Conservation (phyloP, 2,113 vertebrate species). For the Cyrtonyx montezumae region DNA sequence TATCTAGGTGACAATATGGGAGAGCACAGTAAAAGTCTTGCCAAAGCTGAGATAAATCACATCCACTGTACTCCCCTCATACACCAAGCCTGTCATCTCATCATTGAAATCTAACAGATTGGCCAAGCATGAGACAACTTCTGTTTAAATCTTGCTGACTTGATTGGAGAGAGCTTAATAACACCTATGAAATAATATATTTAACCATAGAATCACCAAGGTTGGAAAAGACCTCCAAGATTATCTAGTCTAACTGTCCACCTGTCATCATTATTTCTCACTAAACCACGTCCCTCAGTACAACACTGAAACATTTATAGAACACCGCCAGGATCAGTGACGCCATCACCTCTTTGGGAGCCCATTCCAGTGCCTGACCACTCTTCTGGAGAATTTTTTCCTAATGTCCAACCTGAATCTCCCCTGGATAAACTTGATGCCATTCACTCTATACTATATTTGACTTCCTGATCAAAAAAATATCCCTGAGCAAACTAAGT, state of each 20-base stretch:
- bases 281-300: too few species aligned
- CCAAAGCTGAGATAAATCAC: neutral
- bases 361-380: too few species aligned
- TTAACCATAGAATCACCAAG: neutral
- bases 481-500: neutral
- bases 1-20: neutral
- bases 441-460: neutral
- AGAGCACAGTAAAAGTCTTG: neutral
- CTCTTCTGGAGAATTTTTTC: too few species aligned
- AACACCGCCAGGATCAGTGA: too few species aligned
- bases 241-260: too few species aligned
- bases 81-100: neutral
- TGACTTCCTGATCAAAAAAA: neutral
- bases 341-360: too few species aligned
- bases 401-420: too few species aligned
- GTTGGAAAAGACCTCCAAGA: too few species aligned
- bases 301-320: too few species aligned
- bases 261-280: too few species aligned
- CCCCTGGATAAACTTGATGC: too few species aligned
- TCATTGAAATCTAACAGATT: neutral
- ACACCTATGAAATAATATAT: neutral
- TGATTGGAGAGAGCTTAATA: neutral
- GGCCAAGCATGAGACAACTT: neutral
- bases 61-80: neutral
- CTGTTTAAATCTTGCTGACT: neutral